Evolutionary conservation across 2,888 invertebrate species (phyloP).

Genomic region (Lysandra coridon): DNA sequence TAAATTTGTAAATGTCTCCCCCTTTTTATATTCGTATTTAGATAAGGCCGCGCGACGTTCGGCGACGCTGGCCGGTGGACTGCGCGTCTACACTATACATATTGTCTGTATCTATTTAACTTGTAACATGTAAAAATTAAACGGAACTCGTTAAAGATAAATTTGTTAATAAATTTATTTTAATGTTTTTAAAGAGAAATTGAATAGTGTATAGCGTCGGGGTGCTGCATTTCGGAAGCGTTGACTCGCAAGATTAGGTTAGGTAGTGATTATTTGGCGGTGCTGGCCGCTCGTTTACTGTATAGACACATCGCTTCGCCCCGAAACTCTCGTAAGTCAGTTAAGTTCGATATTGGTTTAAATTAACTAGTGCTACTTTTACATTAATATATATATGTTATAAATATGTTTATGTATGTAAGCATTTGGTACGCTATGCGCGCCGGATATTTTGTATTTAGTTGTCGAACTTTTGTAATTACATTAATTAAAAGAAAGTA

Average conservation of each 20-base stretch:
- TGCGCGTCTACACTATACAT: constrained; percentile 39
- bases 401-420: constrained; percentile 70
- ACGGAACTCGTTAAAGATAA: constrained; percentile 48
- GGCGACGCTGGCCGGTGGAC: constrained; percentile 32
- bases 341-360: constrained; percentile 40
- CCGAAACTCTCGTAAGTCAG: constrained; percentile 29
- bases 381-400: constrained; percentile 54
- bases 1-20: constrained; percentile 40
- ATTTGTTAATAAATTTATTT: constrained; percentile 57
- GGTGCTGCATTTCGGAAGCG: constrained; percentile 40
- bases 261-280: constrained; percentile 41
- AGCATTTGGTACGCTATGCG: constrained; percentile 73
- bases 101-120: constrained; percentile 45
- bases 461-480: constrained; percentile 78
- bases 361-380: constrained; percentile 75
- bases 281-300: constrained; percentile 26
- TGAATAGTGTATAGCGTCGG: constrained; percentile 52
- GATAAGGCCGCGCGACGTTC: constrained; percentile 10
- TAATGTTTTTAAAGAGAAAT: constrained; percentile 46
- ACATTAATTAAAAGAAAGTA: constrained; percentile 62
- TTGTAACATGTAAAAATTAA: constrained; percentile 49
- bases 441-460: constrained; percentile 71
- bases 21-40: constrained; percentile 32
- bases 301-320: constrained; percentile 28
- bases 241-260: constrained; percentile 41